Evolutionary conservation across 2,113 vertebrate genomes (phyloP).

Genomic region (Urocynchramus pylzowi): DNA sequence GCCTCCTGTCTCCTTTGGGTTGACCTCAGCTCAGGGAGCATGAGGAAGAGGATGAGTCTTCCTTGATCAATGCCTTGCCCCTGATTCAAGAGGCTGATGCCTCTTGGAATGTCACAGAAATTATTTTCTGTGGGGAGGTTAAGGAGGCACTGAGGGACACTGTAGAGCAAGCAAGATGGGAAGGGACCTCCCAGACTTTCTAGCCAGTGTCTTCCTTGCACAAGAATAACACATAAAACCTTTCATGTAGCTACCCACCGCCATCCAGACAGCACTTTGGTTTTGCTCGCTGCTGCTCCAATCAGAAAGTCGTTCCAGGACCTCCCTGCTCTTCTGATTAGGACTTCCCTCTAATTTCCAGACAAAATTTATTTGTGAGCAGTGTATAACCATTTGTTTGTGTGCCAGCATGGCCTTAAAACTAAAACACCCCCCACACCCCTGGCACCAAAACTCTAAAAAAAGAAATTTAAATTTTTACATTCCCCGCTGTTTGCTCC

Average conservation of each 20-base stretch:
- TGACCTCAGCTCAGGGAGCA: not conserved
- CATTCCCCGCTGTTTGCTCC: not conserved
- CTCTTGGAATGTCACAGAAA: not conserved
- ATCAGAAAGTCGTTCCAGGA: not conserved
- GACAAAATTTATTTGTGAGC: not conserved
- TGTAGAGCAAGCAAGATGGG: not conserved
- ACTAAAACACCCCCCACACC: fast-evolving
- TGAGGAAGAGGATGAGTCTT: not conserved
- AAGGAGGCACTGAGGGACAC: not conserved
- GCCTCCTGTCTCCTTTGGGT: not conserved
- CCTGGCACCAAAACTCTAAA: not conserved
- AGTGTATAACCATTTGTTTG: not conserved
- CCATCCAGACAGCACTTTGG: not conserved
- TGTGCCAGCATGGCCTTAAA: not conserved
- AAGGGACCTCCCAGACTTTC: not conserved
- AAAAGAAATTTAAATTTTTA: not conserved
- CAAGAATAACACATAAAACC: not conserved
- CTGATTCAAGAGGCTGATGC: not conserved
- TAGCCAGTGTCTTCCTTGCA: not conserved
- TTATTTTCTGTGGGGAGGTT: not conserved
- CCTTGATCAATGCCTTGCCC: not conserved
- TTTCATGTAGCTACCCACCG: not conserved
- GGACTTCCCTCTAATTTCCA: not conserved
- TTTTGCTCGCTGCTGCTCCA: not conserved
- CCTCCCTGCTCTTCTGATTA: constrained; percentile 37